These are phyloP conservation scores for Steatocranus sp. DNA, from an alignment of 2,797 vertebrate genomes.

Conservation along the genomic window DNA sequence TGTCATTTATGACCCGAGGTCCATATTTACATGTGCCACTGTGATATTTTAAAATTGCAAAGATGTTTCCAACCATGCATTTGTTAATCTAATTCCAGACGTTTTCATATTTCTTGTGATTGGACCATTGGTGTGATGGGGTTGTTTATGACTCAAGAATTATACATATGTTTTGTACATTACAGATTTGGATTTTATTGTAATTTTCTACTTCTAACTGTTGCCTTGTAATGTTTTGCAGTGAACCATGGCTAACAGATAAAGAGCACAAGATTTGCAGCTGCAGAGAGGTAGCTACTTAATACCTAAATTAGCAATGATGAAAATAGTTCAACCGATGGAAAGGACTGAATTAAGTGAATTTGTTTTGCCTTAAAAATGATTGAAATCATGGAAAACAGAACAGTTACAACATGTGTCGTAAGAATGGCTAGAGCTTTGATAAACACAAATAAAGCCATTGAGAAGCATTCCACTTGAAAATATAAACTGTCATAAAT, in stretches of 20 bases:
- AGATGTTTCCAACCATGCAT: background rate
- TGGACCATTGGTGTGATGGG: background rate
- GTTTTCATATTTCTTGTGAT: background rate
- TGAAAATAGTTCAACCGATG: background rate
- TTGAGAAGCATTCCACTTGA: background rate
- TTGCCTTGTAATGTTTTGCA: background rate
- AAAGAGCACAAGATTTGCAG: background rate
- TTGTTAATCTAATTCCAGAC: background rate
- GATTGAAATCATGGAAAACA: background rate
- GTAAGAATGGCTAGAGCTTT: background rate
- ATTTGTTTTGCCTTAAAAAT: background rate
- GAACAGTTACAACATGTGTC: background rate
- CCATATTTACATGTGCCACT: background rate
- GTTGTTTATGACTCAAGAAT: background rate
- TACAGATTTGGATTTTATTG: background rate
- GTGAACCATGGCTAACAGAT: background rate
- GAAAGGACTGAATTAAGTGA: background rate
- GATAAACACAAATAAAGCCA: background rate
- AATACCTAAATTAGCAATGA: background rate
- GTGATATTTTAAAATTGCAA: background rate
- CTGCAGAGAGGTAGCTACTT: background rate
- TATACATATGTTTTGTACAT: background rate
- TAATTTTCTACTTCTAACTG: background rate
- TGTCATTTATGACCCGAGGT: background rate
- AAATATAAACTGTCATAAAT: background rate